Conservation (phyloP, 1,140 invertebrate species). For the Listronotus oregonensis region DNA sequence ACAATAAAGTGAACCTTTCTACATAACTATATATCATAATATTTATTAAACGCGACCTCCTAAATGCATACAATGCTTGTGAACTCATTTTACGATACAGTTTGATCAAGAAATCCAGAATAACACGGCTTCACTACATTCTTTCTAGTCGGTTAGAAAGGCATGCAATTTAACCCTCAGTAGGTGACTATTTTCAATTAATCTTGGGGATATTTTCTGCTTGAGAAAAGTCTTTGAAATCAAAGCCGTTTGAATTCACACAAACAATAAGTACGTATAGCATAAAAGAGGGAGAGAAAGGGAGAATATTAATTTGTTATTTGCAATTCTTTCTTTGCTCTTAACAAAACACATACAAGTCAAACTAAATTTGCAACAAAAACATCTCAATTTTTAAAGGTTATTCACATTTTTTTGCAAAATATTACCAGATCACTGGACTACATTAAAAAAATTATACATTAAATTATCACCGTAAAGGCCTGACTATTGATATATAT, state of each 20-base stretch:
- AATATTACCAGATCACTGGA: no score
- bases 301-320: conserved; percentile 23
- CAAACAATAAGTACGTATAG: conserved; percentile 11
- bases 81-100: no score
- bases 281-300: conserved; percentile 11
- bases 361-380: no score
- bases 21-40: no score
- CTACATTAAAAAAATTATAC: no score
- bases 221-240: conserved; percentile 16
- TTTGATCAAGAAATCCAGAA: conserved; percentile 12
- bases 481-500: no score
- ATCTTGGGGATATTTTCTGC: conserved; percentile 29
- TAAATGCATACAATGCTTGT: no score
- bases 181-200: conserved; percentile 28
- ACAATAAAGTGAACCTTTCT: no score
- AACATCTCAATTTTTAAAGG: no score
- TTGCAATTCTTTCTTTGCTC: conserved; percentile 7
- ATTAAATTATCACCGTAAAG: no score
- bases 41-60: no score
- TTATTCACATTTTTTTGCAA: no score
- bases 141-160: conserved; percentile 20
- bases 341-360: neutral
- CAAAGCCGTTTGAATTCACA: conserved; percentile 13
- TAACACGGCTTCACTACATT: conserved; percentile 13
- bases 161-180: conserved; percentile 21